Base-by-base conservation (phyloP, 2,888 invertebrate species). In the Euphydryas editha region DNA sequence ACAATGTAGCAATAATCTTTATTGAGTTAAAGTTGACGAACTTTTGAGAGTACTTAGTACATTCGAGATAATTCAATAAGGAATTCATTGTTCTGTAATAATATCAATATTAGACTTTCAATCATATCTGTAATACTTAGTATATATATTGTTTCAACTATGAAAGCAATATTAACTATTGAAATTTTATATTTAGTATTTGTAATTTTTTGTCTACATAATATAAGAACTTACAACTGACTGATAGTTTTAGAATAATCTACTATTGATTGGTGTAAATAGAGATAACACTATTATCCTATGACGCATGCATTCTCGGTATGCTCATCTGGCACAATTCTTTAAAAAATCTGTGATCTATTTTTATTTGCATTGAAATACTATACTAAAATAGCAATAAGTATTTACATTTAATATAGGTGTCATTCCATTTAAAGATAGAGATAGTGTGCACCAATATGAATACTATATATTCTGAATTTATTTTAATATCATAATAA, bases 211-310 rank as follows among this genome's bases (percentile, higher is more conserved):
- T 71, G 59, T 74, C 46, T 66, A 71, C 62, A 55, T 60, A n/a
- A 8, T 30, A 37, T 68, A 68, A 78, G 78, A 79, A 81, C 78
- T 82, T 81, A 78, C 85, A 85, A 88, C 86, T 82, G 90, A 91
- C 90, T 91, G 90, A 90, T 91, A 90, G 90, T 78, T 85, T 84
- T 90, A 88, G 84, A 83, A 69, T 81, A 75, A 75, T 79, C 77
- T 72, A 77, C 75, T 81, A 73, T 79, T 78, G 77, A 79, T 76
- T 75, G 73, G 74, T 86, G 82, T 86, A 85, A 79, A 84, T 81
- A 79, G 68, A 65, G 58, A 67, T 58, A 71, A 62, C 69, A 63
- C 44, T 30, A n/a, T 65, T 73, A 63, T 68, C 57, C 55, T 73
- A 69, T 77, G 69, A 72, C 62, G 70, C 68, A 69, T 69, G 75